These are phyloP conservation scores for Smithornis capensis DNA, from an alignment of 2,113 vertebrate genomes.

Conservation along the genomic window DNA sequence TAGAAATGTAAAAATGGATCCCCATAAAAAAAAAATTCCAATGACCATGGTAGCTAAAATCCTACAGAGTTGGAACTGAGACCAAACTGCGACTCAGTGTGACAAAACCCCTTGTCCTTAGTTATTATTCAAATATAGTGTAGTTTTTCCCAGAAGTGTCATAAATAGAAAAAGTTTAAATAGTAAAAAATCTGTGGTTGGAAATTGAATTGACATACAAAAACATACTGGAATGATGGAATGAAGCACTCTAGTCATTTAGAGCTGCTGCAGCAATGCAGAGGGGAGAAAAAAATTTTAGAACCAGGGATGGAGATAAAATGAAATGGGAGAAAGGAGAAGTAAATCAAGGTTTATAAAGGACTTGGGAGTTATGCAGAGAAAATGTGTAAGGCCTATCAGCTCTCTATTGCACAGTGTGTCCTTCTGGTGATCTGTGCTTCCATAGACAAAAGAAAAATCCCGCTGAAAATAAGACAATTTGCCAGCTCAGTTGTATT, in stretches of 20 bases:
- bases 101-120: background rate
- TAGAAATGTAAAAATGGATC: background rate
- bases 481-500: background rate
- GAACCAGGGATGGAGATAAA: background rate
- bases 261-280: constrained; percentile 15
- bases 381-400: background rate
- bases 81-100: background rate
- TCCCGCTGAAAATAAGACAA: background rate
- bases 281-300: background rate
- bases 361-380: background rate
- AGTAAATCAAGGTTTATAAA: background rate
- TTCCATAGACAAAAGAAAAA: background rate
- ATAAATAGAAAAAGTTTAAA: background rate
- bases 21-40: background rate
- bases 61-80: background rate
- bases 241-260: background rate
- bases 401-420: background rate
- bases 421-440: background rate
- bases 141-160: background rate
- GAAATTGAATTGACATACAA: background rate
- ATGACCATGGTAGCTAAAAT: background rate
- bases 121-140: background rate
- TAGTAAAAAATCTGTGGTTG: background rate
- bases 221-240: background rate
- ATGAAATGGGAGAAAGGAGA: background rate